A percentile compares a stretch with the other conserved stretches of the same genome.
phyloP scores from a whole-genome alignment of 2,888 invertebrate genomes.

The Kuschelorhynchus macadamiae region DNA sequence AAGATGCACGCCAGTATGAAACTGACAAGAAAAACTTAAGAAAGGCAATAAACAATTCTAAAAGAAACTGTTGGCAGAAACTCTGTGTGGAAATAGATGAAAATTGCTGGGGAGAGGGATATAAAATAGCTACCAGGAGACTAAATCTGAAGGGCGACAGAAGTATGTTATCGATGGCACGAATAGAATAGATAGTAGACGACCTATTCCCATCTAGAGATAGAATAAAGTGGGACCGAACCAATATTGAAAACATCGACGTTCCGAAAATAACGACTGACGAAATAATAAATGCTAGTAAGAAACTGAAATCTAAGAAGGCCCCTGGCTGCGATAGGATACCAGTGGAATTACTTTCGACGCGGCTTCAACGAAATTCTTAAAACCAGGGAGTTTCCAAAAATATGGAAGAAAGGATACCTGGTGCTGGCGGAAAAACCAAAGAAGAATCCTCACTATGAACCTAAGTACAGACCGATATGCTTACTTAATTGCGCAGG shows the following conservation, averaged over 20 bases:
- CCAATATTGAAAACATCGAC: not conserved
- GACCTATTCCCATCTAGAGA: slow-evolving; percentile 32
- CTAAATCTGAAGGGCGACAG: not conserved
- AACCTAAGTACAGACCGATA: slow-evolving; percentile 7
- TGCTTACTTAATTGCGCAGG: not conserved
- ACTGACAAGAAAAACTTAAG: slow-evolving; percentile 24
- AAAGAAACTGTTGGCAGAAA: slow-evolving; percentile 27
- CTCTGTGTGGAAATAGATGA: slow-evolving; percentile 24
- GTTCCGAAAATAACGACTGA: not conserved
- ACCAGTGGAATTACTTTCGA: slow-evolving; percentile 4
- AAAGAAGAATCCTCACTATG: not conserved
- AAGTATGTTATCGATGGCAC: slow-evolving; percentile 18
- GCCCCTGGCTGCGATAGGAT: slow-evolving; percentile 5
- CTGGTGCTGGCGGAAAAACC: slow-evolving; percentile 8
- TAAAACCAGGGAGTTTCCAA: not conserved
- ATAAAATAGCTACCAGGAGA: slow-evolving; percentile 40
- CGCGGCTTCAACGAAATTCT: not conserved
- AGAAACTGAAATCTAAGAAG: not conserved
- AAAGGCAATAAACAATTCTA: slow-evolving; percentile 8
- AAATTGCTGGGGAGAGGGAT: slow-evolving; percentile 44
- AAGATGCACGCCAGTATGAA: slow-evolving; percentile 10
- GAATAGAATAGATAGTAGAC: slow-evolving; percentile 10
- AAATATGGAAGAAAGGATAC: not conserved
- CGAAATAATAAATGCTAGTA: not conserved
- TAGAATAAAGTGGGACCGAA: not conserved